phyloP scores from a whole-genome alignment of 2,113 vertebrate genomes.

The Taxidea taxus region DNA sequence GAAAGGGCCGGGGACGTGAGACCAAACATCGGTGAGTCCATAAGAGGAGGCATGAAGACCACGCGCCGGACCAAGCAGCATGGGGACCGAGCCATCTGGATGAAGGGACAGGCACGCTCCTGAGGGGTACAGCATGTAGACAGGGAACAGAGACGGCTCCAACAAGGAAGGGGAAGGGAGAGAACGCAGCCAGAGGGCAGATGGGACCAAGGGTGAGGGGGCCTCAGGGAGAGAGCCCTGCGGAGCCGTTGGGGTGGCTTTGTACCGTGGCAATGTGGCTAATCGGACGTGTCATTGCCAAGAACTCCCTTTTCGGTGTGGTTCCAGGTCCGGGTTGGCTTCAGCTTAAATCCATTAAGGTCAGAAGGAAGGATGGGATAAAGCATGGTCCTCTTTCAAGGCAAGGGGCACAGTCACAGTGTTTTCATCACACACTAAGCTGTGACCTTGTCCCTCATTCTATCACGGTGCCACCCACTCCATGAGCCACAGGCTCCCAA shows the following conservation, averaged over 20 bases:
- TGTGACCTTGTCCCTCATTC: too few species aligned
- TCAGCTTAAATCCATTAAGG: neutral
- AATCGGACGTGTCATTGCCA: neutral
- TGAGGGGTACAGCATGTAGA: fast-evolving
- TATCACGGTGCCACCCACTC: fast-evolving
- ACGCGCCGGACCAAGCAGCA: neutral
- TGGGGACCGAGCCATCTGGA: fast-evolving
- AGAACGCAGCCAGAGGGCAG: neutral
- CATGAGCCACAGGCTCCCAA: fast-evolving
- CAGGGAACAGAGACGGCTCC: too few species aligned
- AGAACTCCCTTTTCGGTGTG: fast-evolving
- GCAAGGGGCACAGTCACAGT: too few species aligned
- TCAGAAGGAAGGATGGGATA: fast-evolving
- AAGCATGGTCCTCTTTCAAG: neutral
- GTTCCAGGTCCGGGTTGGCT: neutral
- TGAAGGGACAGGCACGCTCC: neutral
- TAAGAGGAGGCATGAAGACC: neutral
- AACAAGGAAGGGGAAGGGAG: neutral
- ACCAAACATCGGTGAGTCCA: too few species aligned
- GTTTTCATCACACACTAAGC: neutral
- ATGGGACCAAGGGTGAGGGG: neutral
- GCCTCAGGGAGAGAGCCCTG: neutral
- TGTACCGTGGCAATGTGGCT: fast-evolving
- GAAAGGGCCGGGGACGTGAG: neutral
- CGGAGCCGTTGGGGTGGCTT: fast-evolving